Evolutionary conservation across 2,888 invertebrate genomes (phyloP).

Genomic region (Calliphora vomitoria): DNA sequence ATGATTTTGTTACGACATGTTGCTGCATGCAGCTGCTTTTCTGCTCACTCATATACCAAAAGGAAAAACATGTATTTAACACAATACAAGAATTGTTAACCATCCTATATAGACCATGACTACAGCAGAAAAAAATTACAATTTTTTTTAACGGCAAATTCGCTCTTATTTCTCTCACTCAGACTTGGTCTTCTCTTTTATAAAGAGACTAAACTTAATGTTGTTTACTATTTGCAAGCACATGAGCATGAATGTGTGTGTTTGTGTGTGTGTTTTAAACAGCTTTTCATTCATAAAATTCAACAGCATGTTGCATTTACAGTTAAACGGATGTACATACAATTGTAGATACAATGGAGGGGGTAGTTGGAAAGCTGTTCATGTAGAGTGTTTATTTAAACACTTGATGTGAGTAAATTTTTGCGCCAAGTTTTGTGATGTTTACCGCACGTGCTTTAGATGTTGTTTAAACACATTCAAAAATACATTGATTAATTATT

Average conservation of each 20-base stretch:
- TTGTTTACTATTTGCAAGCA: neutral
- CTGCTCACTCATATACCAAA: neutral
- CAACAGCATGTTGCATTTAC: constrained; percentile 21
- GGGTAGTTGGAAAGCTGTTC: neutral
- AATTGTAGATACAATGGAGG: neutral
- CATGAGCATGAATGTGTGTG: neutral
- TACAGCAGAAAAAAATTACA: neutral
- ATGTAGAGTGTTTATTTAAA: neutral
- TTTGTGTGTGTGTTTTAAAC: too few species aligned
- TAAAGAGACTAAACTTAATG: neutral
- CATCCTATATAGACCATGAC: constrained; percentile 6
- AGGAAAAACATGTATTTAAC: neutral
- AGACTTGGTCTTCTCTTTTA: constrained; percentile 5
- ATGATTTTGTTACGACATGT: constrained; percentile 16
- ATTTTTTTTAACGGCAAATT: constrained; percentile 29
- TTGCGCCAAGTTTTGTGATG: neutral
- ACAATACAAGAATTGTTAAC: constrained; percentile 13
- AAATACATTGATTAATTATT: too few species aligned
- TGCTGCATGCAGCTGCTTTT: constrained; percentile 11
- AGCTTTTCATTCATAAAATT: constrained; percentile 57
- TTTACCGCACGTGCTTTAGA: neutral
- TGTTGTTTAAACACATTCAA: neutral
- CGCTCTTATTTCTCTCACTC: constrained; percentile 1
- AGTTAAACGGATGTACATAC: neutral
- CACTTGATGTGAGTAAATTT: neutral